Base-by-base conservation (phyloP, 2,797 vertebrate genomes). In the Borostomias antarcticus region DNA sequence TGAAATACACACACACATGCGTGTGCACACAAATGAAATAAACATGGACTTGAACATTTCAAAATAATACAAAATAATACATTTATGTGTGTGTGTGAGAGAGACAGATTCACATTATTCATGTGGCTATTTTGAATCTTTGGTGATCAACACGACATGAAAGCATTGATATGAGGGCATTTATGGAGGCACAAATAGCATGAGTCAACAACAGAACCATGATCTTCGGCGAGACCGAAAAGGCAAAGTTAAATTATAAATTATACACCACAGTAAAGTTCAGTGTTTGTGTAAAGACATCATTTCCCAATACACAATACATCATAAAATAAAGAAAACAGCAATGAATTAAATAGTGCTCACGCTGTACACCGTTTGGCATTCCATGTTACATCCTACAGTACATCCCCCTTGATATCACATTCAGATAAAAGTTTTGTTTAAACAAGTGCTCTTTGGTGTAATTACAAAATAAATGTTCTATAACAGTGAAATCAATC, bases 381-480 rank as follows among this genome's bases (percentile, higher is more conserved):
- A 62, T 28, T 19, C 3, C 17, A 13, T 45, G 15, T 43, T 28
- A 29, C 50, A 28, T 15, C 25, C 40, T 68, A 26, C 66, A 78
- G 59, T 23, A 28, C 5, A 64, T 53, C 73, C 35, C 13, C 61
- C 62, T 76, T 48, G 28, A 50, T 30, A 40, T 52, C 37, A 54
- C 52, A 45, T 57, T 65, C 52, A 21, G 52, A 47, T 64, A 13
- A 37, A 57, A 17, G 58, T 70, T 74, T 15, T 32, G 23, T 62
- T 45, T 75, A 13, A 76, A 75, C 57, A 51, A 50, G 50, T 75
- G 30, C 33, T 86, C 85, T 89, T 89, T 87, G 84, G 82, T 87
- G 76, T 78, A 62, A 45, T 70, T 66, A 66, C n/a, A 21, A 59
- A 59, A 43, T 17, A 68, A 73, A 81, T 78, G 81, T 66, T 67